Conservation (phyloP, 2,113 vertebrate genomes). For the Aspidoscelis tigris region DNA sequence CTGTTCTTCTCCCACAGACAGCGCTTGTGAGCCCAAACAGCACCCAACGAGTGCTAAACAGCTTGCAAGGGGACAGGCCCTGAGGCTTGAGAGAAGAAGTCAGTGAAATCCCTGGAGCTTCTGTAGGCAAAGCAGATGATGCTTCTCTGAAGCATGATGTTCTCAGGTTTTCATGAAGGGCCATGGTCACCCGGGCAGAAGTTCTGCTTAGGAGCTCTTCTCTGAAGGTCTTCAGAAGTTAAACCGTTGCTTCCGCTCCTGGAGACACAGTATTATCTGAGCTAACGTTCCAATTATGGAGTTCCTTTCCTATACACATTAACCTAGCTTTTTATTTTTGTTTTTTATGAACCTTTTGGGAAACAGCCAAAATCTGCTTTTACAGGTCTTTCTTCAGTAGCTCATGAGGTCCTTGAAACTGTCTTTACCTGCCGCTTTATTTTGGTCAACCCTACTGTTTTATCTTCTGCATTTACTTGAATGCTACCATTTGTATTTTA, state of each 20-base stretch:
- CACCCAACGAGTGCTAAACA: too few relatives aligned
- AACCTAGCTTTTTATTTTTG: too few relatives aligned
- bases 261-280: background rate
- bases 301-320: background rate
- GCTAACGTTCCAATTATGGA: background rate
- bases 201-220: too few relatives aligned
- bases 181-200: too few relatives aligned
- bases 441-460: background rate
- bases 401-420: background rate
- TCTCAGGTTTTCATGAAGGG: too few relatives aligned
- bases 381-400: background rate
- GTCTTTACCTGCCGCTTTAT: background rate
- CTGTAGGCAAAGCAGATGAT: too few relatives aligned
- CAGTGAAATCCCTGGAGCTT: too few relatives aligned
- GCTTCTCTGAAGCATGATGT: background rate
- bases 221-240: background rate
- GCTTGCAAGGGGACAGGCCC: too few relatives aligned
- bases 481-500: background rate
- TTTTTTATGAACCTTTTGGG: background rate
- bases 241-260: too few relatives aligned
- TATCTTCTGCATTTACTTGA: background rate
- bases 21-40: too few relatives aligned
- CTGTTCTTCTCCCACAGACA: too few relatives aligned
- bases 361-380: background rate
- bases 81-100: too few relatives aligned